Evolutionary conservation across 2,888 invertebrate species (phyloP), one percentile per base, ranked within the genome.

Genomic region (Ellobium chinense): DNA sequence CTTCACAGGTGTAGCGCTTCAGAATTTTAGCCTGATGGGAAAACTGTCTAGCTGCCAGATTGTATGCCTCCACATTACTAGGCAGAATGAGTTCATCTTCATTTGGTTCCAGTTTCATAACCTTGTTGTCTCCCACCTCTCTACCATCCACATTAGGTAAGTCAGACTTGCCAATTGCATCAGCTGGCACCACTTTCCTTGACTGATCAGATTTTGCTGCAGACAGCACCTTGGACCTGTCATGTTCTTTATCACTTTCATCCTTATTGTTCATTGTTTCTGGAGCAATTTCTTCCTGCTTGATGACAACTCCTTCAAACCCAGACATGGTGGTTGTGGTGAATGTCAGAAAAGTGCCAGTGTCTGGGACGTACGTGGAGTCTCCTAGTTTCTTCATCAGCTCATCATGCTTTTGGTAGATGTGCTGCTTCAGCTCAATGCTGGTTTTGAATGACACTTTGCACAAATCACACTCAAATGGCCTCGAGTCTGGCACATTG

Each of bases 401-500:
- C 12, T 80, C 29, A 36, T 83, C 74, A 31, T 83, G 83, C 39
- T 62, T 80, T 36, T 79, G 63, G 34, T 63, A 83, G 58, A 83
- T 83, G 58, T 83, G 83, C 56, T 82, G 76, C 65, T 83, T 83
- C 31, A 83, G 74, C 18, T 83, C 83, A 24, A 66, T 76, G 29
- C 81, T 76, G 21, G 77, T 83, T 39, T 65, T 60, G 37, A 80
- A 83, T 31, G 66, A 27, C 5, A 62, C 21, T 56, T 73, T 73
- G 60, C 83, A 83, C 60, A 80, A 27, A n/a, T 72, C 76, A 69
- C 83, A 83, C 36, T 83, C 81, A 69, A 83, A 83, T n/a, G 83
- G 81, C 34, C 79, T 81, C 0, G 80, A 73, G 7, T 81, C 83
- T 12, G 75, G 73, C 27, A 39, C 7, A 24, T 39, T 69, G 60